Base-by-base conservation (phyloP, 2,113 vertebrate genomes). In the Bos javanicus region DNA sequence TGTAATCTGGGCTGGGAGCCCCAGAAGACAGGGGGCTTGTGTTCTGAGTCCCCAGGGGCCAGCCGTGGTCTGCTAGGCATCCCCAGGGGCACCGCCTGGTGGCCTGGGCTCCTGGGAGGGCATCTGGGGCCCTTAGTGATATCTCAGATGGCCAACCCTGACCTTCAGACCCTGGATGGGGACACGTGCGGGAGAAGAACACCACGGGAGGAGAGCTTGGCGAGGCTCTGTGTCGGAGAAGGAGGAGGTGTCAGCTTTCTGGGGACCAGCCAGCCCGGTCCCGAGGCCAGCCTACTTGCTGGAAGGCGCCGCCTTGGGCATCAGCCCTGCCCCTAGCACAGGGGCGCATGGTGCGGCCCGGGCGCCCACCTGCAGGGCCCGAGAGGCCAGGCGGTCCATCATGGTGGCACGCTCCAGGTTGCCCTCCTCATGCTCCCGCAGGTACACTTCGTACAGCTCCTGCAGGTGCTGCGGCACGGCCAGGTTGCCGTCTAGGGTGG, bases 371-470 rank as follows among this genome's bases (percentile, higher is more conserved):
- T 99, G 99, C 59, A 99, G 93, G 67, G 99, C 99, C 96, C 99
- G 98, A 57, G 99, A 98, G 94, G 99, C 98, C 87, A 99, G 98
- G 13, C 98, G 99, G 91, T 99, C 99, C 98, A 99, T 97, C 88
- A 99, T 98, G 97, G 99, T 94, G 17, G 99, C 98, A 92, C 98
- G 98, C 95, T 99, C 99, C 97, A 99, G 97, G 87, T 98, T 98
- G 94, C 98, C 98, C 50, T 99, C 99, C 4, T 99, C 99, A 85
- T 99, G 98, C 90, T 99, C 99, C 91, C 98, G 98, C 97, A 99
- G 97, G 98, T 99, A 99, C 78, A 98, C 97, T 14, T 99, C 98
- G 7, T 99, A 99, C 30, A 99, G 99, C 95, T 99, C 99, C 97
- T 99, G 99, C 76, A 99, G 98, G 54, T 99, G 99, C 9, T 97